Conservation (phyloP, 2,888 invertebrate species). For the Limnephilus marmoratus region DNA sequence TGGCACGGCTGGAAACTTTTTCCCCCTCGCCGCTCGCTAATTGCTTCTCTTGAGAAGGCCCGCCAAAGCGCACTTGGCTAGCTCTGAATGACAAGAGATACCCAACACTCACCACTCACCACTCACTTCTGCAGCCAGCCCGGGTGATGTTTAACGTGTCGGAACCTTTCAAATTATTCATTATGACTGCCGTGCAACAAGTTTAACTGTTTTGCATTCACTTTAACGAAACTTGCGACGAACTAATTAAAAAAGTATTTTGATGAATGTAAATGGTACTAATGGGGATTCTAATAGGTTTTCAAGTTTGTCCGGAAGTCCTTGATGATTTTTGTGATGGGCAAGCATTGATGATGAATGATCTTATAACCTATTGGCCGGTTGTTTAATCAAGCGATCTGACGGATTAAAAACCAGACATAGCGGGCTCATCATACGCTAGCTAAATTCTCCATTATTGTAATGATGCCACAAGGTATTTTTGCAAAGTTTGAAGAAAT, state of each 20-base stretch:
- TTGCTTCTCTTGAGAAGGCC: slow-evolving; percentile 63
- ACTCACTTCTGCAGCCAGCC: slow-evolving; percentile 6
- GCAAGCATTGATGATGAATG: neutral
- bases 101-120: neutral
- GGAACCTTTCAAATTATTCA: slow-evolving; percentile 34
- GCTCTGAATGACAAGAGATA: slow-evolving; percentile 32
- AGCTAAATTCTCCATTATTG: neutral
- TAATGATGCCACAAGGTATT: too few species aligned
- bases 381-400: neutral
- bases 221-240: neutral
- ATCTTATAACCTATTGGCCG: neutral
- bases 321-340: neutral
- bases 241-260: neutral
- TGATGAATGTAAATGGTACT: neutral
- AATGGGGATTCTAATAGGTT: neutral
- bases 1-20: slow-evolving; percentile 54
- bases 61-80: slow-evolving; percentile 7
- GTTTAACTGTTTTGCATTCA: slow-evolving; percentile 14
- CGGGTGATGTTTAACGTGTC: slow-evolving; percentile 35
- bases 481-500: too few species aligned
- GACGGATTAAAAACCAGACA: too few species aligned
- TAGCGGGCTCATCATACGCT: too few species aligned
- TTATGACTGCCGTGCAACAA: slow-evolving; percentile 31
- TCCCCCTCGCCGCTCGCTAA: slow-evolving; percentile 60
- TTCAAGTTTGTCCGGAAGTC: neutral